These are phyloP conservation scores for Conopomorpha cramerella DNA, from an alignment of 1,140 invertebrate species.

Conservation along the genomic window DNA sequence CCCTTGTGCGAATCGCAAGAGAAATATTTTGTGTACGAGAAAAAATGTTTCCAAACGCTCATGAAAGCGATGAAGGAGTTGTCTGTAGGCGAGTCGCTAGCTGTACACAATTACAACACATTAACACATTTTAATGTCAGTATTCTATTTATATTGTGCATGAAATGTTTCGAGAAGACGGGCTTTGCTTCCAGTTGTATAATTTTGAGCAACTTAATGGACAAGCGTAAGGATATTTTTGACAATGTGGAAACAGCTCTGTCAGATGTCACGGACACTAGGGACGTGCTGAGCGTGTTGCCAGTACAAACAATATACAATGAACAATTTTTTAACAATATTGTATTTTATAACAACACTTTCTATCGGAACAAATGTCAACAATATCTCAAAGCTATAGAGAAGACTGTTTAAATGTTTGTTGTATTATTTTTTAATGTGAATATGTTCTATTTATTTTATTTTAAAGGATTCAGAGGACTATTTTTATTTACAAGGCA, in stretches of 20 bases:
- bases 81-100: constrained; percentile 21
- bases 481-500: too few species aligned
- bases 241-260: too few species aligned
- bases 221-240: too few species aligned
- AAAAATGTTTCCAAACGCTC: constrained; percentile 33
- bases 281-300: constrained; percentile 33
- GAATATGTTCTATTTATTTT: too few species aligned
- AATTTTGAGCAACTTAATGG: constrained; percentile 25
- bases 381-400: constrained; percentile 17
- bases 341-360: constrained; percentile 49
- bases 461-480: too few species aligned
- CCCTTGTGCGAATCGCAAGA: too few species aligned
- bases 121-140: constrained; percentile 52
- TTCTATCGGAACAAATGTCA: constrained; percentile 46
- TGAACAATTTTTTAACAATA: constrained; percentile 38
- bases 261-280: constrained; percentile 17
- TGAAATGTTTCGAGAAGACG: constrained; percentile 37
- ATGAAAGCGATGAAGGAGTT: constrained; percentile 23
- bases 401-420: too few species aligned
- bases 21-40: constrained; percentile 37
- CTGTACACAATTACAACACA: constrained; percentile 35
- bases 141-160: constrained; percentile 35
- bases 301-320: constrained; percentile 35
- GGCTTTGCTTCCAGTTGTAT: constrained; percentile 36
- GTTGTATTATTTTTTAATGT: too few species aligned